Evolutionary conservation across 2,113 vertebrate genomes (phyloP), one percentile per base, ranked within the genome.

Genomic region (Megatriorchis doriae): DNA sequence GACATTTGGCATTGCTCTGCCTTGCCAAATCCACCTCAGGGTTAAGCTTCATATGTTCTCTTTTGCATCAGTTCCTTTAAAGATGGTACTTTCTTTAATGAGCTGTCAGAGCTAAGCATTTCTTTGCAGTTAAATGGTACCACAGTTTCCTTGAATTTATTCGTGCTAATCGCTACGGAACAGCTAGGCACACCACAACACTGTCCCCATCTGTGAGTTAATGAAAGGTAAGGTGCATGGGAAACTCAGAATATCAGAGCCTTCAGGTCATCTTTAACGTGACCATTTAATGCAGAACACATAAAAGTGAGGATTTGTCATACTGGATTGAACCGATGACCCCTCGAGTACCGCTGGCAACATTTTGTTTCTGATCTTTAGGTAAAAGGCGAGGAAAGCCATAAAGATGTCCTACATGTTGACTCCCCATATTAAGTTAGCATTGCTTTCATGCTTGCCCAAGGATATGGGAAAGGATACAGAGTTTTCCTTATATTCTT

Each of bases 61-160:
- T 97, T 97, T 97, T 97, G 97, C 97, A 97, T 97, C 96, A 96
- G 91, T 96, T 97, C 96, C 94, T 97, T 97, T 93, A 97, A 95
- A 97, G 96, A 96, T 96, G 95, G 94, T 97, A 21, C 89, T 96
- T 95, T 97, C 96, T 95, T 95, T 97, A 97, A 96, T 61, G 96
- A 96, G 95, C 97, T 97, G 97, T 97, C 96, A 97, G 93, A 96
- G 85, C 84, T 81, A 79, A 95, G 91, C 87, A 96, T 91, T 90
- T 91, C 89, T 94, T 67, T 32, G 42, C 84, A 66, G 87, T 86
- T 88, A 80, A 96, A 81, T 19, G 81, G 89, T 52, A 3, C 42
- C 63, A 13, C 0, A 3, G 16, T 67, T 81, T 32, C 73, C 87
- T 59, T 73, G 84, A 42, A 17, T 91, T 95, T 82, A 95, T 96